Evolutionary conservation across 2,113 vertebrate genomes (phyloP).

Genomic region (Platysternon megacephalum): DNA sequence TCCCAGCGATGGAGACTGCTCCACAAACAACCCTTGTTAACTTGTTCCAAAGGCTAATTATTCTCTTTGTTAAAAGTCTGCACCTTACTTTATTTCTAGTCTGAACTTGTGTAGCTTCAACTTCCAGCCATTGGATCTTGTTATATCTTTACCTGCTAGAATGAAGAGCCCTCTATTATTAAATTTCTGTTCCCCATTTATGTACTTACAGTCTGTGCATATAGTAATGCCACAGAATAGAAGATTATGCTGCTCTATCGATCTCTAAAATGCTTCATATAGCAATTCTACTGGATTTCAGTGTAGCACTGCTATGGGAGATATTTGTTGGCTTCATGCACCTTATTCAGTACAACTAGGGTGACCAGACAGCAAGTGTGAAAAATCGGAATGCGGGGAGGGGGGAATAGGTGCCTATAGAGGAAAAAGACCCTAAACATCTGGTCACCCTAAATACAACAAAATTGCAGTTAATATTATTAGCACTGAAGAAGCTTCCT

Average conservation of each 20-base stretch:
- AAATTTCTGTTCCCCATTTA: neutral
- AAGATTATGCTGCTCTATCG: constrained; percentile 4
- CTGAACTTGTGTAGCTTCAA: neutral
- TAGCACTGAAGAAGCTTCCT: constrained; percentile 20
- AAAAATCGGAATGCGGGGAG: no score
- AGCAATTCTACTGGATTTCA: neutral
- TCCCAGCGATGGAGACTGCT: neutral
- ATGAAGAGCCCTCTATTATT: neutral
- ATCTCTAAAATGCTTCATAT: neutral
- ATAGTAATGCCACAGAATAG: constrained; percentile 17
- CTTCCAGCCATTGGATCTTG: neutral
- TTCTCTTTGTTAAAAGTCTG: neutral
- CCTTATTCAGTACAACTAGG: constrained; percentile 2
- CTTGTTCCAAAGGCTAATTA: neutral
- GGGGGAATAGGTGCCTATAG: no score
- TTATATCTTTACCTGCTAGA: neutral
- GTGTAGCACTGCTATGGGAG: constrained; percentile 36
- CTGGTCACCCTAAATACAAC: neutral
- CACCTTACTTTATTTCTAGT: neutral
- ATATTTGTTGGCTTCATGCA: constrained; percentile 2
- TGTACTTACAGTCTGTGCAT: neutral
- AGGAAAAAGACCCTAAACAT: no score
- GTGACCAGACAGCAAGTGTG: no score
- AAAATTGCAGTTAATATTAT: constrained; percentile 51
- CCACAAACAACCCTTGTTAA: neutral